Evolutionary conservation across 2,888 invertebrate genomes (phyloP).

Genomic region (Polydrusus pterygomalis): DNA sequence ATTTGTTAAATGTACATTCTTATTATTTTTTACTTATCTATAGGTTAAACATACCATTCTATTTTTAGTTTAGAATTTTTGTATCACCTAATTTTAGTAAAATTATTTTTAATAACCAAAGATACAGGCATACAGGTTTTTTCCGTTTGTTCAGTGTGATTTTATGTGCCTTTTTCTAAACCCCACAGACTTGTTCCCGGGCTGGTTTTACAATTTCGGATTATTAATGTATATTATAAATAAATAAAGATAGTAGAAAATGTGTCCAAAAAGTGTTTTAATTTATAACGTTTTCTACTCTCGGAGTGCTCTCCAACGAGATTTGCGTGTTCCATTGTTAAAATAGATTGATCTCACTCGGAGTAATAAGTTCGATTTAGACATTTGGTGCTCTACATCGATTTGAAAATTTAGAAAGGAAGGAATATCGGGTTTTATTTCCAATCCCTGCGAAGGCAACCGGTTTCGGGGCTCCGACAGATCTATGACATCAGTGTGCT

Average conservation of each 20-base stretch:
- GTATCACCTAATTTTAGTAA: not conserved
- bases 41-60: not conserved
- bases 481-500: too few relatives aligned
- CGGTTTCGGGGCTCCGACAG: too few relatives aligned
- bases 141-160: conserved; percentile 12
- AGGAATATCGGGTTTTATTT: too few relatives aligned
- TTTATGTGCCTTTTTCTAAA: conserved; percentile 14
- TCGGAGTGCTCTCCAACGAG: too few relatives aligned
- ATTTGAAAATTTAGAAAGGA: too few relatives aligned
- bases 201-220: not conserved
- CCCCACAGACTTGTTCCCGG: not conserved
- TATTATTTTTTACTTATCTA: not conserved
- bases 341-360: too few relatives aligned
- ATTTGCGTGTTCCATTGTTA: too few relatives aligned
- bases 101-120: conserved; percentile 4
- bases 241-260: not conserved
- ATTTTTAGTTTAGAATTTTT: not conserved
- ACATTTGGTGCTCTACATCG: too few relatives aligned
- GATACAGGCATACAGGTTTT: not conserved
- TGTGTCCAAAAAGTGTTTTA: not conserved
- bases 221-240: not conserved
- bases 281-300: too few relatives aligned
- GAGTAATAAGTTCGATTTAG: too few relatives aligned
- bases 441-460: too few relatives aligned
- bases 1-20: not conserved